phyloP scores from a whole-genome alignment of 2,888 invertebrate genomes.

The Diarsia rubi region DNA sequence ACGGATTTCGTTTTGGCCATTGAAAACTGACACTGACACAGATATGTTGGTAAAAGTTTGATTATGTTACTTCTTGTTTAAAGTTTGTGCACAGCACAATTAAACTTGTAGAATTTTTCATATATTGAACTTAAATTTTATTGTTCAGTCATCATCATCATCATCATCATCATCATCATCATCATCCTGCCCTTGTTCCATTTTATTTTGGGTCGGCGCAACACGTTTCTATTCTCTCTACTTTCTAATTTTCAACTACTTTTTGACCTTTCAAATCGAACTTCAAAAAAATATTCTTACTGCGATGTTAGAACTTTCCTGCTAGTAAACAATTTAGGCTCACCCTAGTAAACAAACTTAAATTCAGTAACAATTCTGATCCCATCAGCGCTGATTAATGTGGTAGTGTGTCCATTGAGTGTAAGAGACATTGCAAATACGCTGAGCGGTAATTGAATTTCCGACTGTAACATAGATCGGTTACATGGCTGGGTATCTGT shows the following conservation, averaged over 20 bases:
- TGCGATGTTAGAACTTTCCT: background rate
- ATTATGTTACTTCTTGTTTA: background rate
- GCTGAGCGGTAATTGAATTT: slow-evolving; percentile 39
- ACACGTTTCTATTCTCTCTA: no score
- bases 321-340: background rate
- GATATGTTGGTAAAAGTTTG: slow-evolving; percentile 10
- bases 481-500: background rate
- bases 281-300: background rate
- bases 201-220: no score
- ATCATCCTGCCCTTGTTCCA: no score
- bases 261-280: background rate
- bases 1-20: slow-evolving; percentile 16
- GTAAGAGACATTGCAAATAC: slow-evolving; percentile 32
- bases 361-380: background rate
- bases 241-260: background rate
- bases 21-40: background rate
- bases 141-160: no score
- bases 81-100: no score
- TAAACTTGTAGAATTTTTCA: no score
- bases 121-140: no score
- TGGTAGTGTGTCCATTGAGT: slow-evolving; percentile 1
- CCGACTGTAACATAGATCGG: slow-evolving; percentile 7
- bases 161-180: no score
- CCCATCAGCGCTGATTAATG: background rate
- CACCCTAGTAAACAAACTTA: background rate